phyloP scores from a whole-genome alignment of 2,797 vertebrate genomes.

The Microchirus variegatus region DNA sequence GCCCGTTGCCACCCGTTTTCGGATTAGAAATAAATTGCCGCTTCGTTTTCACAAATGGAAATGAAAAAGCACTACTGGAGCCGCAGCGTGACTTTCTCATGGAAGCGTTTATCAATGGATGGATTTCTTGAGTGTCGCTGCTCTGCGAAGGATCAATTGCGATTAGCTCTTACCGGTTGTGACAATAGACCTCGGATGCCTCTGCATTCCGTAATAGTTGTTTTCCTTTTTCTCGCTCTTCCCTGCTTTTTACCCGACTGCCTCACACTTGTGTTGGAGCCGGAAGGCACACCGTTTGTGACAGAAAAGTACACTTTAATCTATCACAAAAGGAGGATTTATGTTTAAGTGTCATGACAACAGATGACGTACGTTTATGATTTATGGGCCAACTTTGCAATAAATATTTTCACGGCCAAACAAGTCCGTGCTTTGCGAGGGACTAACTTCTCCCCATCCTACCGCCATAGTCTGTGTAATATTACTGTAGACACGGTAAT shows the following conservation, averaged over 20 bases:
- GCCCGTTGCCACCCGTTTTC: constrained; percentile 72
- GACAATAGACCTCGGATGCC: constrained; percentile 74
- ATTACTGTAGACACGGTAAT: constrained; percentile 29
- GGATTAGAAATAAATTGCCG: constrained; percentile 85
- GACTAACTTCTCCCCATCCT: constrained; percentile 12
- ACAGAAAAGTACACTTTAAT: constrained; percentile 56
- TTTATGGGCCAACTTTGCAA: constrained; percentile 50
- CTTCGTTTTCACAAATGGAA: constrained; percentile 83
- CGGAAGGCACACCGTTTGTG: constrained; percentile 45
- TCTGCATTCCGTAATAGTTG: constrained; percentile 66
- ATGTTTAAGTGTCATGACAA: constrained; percentile 54
- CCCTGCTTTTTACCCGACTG: constrained; percentile 37
- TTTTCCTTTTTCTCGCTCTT: constrained; percentile 55
- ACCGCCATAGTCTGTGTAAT: constrained; percentile 6
- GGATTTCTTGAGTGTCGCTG: constrained; percentile 76
- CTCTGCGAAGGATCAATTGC: constrained; percentile 78
- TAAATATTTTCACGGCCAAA: constrained; percentile 43
- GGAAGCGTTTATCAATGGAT: constrained; percentile 81
- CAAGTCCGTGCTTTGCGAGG: constrained; percentile 16
- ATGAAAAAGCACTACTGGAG: constrained; percentile 70
- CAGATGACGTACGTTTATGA: constrained; percentile 54
- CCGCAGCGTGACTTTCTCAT: constrained; percentile 69
- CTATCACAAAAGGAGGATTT: constrained; percentile 56
- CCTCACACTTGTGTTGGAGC: constrained; percentile 35
- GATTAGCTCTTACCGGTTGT: constrained; percentile 76